Evolutionary conservation across 2,888 invertebrate species (phyloP), one percentile per base, ranked within the genome.

Genomic region (Hydrotaea cyrtoneurina): DNA sequence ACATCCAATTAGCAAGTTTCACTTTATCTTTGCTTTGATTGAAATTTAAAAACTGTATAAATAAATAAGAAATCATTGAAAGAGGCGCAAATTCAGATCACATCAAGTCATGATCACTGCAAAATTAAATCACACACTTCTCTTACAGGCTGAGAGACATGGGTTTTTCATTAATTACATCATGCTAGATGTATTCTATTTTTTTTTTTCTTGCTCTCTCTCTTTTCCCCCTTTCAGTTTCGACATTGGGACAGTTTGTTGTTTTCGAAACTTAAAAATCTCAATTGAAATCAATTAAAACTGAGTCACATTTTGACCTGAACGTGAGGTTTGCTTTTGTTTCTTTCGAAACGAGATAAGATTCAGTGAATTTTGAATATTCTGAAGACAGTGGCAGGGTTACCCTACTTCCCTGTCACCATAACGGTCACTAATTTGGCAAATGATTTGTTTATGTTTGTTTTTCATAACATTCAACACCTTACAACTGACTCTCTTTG

Each of bases 231-330:
- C 0, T 46, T 15, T 23, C 69, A 69, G 8, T 39, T 15, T 4
- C 36, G n/a, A 4, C 59, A n/a, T 36, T 59, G 50, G 50, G 50
- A 8, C 31, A 62, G 31, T 62, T 23, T 31, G 31, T 62, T 59
- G 26, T 59, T 59, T 23, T 55, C 26, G 15, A 59, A n/a, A 50
- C 39, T 10, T 31, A n/a, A 72, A 72, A 77, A 74, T 74, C 62
- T 80, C 53, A 74, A 50, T 69, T 53, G 75, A 64, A 75, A 50
- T 64, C 62, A 64, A 75, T 64, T 64, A 75, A 75, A 64, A 74
- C 43, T 69, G 55, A 74, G 46, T 50, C 64, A 72, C 69, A 36
- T 82, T 74, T 43, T 79, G 85, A 85, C 79, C 82, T 62, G 17
- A 31, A 85, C 76, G 78, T 62, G 17, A 31, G 62, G 72, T 46